phyloP scores from a whole-genome alignment of 2,888 invertebrate species.

The Monochamus alternatus region DNA sequence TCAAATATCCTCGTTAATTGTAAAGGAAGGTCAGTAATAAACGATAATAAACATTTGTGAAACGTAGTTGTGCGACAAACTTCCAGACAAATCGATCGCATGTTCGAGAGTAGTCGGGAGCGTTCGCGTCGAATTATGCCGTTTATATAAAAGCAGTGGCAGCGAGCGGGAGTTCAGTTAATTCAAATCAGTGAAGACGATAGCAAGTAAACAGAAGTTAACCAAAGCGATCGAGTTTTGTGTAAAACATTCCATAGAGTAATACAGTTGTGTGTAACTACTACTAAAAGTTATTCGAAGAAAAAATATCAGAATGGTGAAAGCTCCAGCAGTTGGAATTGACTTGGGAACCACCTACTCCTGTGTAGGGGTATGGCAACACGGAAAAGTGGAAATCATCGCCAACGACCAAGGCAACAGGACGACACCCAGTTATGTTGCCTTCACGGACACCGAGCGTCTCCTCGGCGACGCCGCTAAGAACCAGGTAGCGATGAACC shows the following conservation, averaged over 20 bases:
- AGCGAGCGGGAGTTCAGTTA: slow-evolving; percentile 5
- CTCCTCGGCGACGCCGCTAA: slow-evolving; percentile 82
- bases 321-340: slow-evolving; percentile 80
- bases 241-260: background rate
- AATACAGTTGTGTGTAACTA: background rate
- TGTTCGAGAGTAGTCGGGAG: slow-evolving; percentile 8
- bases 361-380: slow-evolving; percentile 87
- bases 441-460: slow-evolving; percentile 80
- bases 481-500: slow-evolving; percentile 82
- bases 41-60: too few species aligned
- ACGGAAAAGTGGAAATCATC: slow-evolving; percentile 88
- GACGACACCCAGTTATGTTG: slow-evolving; percentile 89
- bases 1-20: too few species aligned
- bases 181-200: background rate
- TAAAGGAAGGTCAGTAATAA: too few species aligned
- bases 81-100: background rate
- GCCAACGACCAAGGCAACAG: slow-evolving; percentile 90
- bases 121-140: slow-evolving; percentile 6
- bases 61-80: background rate
- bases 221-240: background rate
- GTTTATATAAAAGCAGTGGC: slow-evolving; percentile 2
- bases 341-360: slow-evolving; percentile 92
- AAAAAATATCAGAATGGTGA: slow-evolving; percentile 48
- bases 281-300: background rate
- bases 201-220: background rate